Evolutionary conservation across 2,113 vertebrate genomes (phyloP).

Genomic region (Phaetusa simplex): DNA sequence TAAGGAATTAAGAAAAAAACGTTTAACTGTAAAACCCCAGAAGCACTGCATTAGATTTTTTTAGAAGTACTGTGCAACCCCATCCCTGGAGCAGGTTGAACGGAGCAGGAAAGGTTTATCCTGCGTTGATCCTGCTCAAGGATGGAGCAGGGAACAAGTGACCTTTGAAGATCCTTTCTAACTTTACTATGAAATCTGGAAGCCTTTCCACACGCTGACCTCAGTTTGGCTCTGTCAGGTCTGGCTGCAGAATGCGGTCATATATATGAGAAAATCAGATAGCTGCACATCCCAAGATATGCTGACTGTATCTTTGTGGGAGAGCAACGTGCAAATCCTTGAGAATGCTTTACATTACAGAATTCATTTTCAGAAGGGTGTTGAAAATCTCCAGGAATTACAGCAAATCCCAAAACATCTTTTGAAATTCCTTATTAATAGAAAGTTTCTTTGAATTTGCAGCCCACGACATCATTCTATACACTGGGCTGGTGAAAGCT

Average conservation of each 20-base stretch:
- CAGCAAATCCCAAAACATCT: conserved; percentile 9
- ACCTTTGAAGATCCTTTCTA: not conserved
- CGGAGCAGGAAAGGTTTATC: not conserved
- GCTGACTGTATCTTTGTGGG: not conserved
- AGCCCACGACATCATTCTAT: not conserved
- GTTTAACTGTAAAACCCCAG: not conserved
- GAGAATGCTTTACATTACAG: not conserved
- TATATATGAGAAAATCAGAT: not conserved
- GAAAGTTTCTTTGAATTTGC: not conserved
- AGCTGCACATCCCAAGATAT: not conserved
- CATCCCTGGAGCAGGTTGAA: not conserved
- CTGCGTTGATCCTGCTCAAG: not conserved
- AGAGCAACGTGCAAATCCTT: conserved; percentile 17
- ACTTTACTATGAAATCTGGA: not conserved
- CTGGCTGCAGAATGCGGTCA: not conserved
- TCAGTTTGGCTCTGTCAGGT: not conserved
- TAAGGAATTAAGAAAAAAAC: not conserved
- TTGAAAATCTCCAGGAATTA: conserved; percentile 44
- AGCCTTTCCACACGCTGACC: not conserved
- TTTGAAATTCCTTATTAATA: not conserved
- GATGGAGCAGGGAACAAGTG: not conserved
- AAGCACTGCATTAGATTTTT: not conserved
- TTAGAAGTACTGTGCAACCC: not conserved
- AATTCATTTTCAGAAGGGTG: conserved; percentile 10
- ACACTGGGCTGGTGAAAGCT: not conserved